These are phyloP conservation scores for Poeciliopsis prolifica DNA, from an alignment of 2,113 vertebrate genomes.

Conservation along the genomic window DNA sequence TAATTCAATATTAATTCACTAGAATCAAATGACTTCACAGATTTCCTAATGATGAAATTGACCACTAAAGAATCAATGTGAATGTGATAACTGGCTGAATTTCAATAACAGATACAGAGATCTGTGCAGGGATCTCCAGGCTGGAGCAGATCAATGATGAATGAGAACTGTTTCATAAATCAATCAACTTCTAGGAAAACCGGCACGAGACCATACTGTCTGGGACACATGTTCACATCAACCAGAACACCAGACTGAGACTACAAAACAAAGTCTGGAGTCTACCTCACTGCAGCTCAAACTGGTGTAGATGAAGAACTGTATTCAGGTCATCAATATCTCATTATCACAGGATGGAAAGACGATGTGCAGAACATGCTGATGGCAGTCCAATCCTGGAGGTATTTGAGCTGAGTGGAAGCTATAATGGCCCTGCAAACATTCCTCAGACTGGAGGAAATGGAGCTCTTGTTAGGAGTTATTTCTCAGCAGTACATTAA, in stretches of 20 bases:
- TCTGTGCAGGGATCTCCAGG: background rate
- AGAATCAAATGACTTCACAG: too few species aligned
- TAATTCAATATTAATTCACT: too few species aligned
- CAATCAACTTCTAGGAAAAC: background rate
- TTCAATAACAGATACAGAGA: background rate
- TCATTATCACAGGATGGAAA: conserved; percentile 6
- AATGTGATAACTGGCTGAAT: background rate
- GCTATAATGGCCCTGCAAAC: background rate
- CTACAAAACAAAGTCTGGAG: background rate
- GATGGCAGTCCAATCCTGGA: background rate
- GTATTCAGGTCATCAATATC: conserved; percentile 1
- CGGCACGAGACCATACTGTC: background rate
- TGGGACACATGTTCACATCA: background rate
- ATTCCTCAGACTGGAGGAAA: conserved; percentile 2
- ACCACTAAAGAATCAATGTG: background rate
- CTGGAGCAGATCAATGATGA: background rate
- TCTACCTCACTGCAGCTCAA: background rate
- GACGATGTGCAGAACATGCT: background rate
- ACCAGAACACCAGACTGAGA: background rate
- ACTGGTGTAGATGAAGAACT: background rate
- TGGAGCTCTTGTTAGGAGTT: background rate
- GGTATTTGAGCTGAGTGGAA: background rate
- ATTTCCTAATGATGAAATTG: too few species aligned
- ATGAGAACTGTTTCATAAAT: background rate
- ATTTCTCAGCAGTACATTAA: background rate